Conservation (phyloP, 2,888 invertebrate genomes). For the Mythimna impura region DNA sequence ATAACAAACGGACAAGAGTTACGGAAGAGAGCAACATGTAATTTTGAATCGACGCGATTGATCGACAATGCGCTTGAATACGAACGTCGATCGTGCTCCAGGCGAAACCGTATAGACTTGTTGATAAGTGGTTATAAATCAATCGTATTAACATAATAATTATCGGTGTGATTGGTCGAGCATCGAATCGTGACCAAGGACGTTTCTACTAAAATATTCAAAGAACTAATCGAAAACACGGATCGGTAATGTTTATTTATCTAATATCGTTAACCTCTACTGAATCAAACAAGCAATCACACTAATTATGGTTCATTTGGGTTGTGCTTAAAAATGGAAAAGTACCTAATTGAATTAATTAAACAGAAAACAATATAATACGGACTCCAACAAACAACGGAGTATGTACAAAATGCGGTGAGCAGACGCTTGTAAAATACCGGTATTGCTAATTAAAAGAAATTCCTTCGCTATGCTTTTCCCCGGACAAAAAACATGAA, state of each 20-base stretch:
- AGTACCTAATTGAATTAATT: constrained; percentile 52
- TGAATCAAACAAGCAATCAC: background rate
- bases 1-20: constrained; percentile 78
- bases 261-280: background rate
- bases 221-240: constrained; percentile 41
- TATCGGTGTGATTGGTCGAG: constrained; percentile 66
- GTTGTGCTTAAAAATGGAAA: background rate
- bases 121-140: constrained; percentile 79
- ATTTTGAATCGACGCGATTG: constrained; percentile 79
- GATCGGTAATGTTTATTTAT: constrained; percentile 6
- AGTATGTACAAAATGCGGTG: constrained; percentile 74
- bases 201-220: constrained; percentile 60
- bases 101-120: constrained; percentile 75
- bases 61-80: constrained; percentile 77
- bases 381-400: constrained; percentile 57
- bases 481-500: constrained; percentile 79
- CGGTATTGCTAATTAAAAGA: constrained; percentile 84
- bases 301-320: background rate
- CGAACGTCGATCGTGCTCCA: constrained; percentile 69
- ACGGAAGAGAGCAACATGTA: constrained; percentile 81
- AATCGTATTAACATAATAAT: constrained; percentile 72
- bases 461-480: constrained; percentile 81
- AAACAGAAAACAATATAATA: constrained; percentile 46
- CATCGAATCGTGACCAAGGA: constrained; percentile 60
- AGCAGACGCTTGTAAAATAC: constrained; percentile 71